A percentile compares a stretch with the other conserved stretches of the same genome.
These are phyloP conservation scores for Sussaba pulchella DNA, from an alignment of 2,888 invertebrate genomes.

Conservation along the genomic window DNA sequence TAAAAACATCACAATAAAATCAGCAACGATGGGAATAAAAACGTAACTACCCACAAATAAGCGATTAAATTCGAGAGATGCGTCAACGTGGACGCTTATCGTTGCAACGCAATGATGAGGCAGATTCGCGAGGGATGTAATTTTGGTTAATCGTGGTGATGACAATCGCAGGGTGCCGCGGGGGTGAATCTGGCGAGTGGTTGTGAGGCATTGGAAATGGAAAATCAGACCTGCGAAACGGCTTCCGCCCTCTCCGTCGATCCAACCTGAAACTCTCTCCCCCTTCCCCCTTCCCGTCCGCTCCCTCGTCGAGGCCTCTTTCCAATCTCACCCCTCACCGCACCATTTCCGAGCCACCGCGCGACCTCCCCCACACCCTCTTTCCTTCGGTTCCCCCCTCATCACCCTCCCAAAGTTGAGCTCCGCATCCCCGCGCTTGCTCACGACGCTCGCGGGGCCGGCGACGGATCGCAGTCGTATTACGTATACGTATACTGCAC, in stretches of 20 bases:
- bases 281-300: background rate
- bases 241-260: constrained; percentile 50
- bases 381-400: constrained; percentile 13
- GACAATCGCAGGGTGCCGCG: background rate
- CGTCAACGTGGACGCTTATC: too few species aligned
- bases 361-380: background rate
- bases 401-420: constrained; percentile 22
- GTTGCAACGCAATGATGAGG: too few species aligned
- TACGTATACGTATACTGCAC: constrained; percentile 70
- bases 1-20: too few species aligned
- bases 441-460: background rate
- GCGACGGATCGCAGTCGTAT: constrained; percentile 16
- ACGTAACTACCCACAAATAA: too few species aligned
- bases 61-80: too few species aligned
- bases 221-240: constrained; percentile 62
- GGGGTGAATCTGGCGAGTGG: constrained; percentile 23
- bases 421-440: background rate
- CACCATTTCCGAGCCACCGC: constrained; percentile 13
- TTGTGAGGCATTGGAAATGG: constrained; percentile 58
- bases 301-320: background rate
- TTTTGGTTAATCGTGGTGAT: background rate
- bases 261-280: constrained; percentile 44
- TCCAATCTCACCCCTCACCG: constrained; percentile 18
- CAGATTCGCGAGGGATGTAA: background rate
- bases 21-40: too few species aligned